Evolutionary conservation across 2,113 vertebrate genomes (phyloP), one percentile per base, ranked within the genome.

Genomic region (Psittacula cyanocephala): DNA sequence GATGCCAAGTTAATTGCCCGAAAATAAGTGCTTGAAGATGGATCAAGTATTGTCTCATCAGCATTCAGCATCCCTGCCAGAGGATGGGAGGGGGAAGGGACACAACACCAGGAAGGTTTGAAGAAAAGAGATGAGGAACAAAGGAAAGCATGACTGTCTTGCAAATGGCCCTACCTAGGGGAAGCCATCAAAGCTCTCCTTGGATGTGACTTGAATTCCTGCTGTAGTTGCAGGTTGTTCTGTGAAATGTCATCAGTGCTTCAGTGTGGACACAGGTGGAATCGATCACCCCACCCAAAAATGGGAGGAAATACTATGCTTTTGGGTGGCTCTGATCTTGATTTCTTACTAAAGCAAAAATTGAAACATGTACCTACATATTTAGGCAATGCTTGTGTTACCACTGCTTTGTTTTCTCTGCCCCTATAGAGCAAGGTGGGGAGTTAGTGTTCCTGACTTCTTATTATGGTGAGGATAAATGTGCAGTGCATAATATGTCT

Each of bases 41-140:
- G 91, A 96, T 95, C 94, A 96, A 95, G 85, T 94, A 96, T 96
- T 96, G 93, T 97, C 93, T 96, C 89, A 94, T 96, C 91, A 96
- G 95, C 88, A 93, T 96, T 96, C 88, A 67, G 79, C 82, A 46
- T 88, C 80, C 60, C 76, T 96, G 94, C 91, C 82, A 94, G 91
- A 83, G 47, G 46, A 83, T 7, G 50, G 55, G 41, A 88, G 71
- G 70, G 53, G 68, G 50, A 70, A 86, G 81, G 89, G 49, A 80
- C 23, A 47, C 44, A 89, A 57, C 0, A 37, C 67, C 63, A 75
- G 67, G 46, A 87, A 44, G 37, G 50, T 46, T 25, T 57, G 71
- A 80, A 82, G 81, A 82, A 83, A 88, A 88, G 44, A 52, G 41
- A 6, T 41, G n/a, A 23, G 49, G 27, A 81, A 63, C 63, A 85